Conservation (phyloP, 2,888 invertebrate genomes). For the Eupithecia dodoneata region DNA sequence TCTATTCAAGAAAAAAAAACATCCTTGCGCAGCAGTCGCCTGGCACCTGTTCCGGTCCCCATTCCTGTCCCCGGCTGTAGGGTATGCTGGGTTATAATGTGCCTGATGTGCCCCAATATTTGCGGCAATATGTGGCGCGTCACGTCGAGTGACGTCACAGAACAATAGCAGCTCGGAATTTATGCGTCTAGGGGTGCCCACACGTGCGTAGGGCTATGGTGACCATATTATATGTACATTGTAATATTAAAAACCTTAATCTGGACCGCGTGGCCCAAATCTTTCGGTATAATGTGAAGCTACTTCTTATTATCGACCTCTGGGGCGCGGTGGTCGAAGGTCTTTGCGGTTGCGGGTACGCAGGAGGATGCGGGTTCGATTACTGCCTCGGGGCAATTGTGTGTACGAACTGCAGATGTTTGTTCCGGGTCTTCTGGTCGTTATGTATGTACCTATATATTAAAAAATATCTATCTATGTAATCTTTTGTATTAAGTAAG, state of each 20-base stretch:
- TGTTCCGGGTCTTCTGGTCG: too few species aligned
- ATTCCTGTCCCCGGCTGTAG: slow-evolving; percentile 19
- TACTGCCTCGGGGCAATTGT: too few species aligned
- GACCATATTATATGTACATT: slow-evolving; percentile 38
- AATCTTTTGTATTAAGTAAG: too few species aligned
- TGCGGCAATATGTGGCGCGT: slow-evolving; percentile 62
- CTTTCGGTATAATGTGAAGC: background rate
- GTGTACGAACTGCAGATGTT: too few species aligned
- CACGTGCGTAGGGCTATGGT: slow-evolving; percentile 62
- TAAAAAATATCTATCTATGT: too few species aligned
- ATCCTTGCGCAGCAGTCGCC: background rate
- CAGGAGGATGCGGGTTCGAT: too few species aligned
- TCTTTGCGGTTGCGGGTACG: too few species aligned
- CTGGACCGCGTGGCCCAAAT: background rate
- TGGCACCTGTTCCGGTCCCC: background rate
- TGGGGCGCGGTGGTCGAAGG: too few species aligned
- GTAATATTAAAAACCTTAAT: background rate
- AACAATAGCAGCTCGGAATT: slow-evolving; percentile 66
- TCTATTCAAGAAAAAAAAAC: background rate
- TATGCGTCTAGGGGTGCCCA: slow-evolving; percentile 69
- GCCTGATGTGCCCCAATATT: slow-evolving; percentile 42
- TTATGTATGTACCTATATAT: too few species aligned
- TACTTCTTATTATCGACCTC: background rate
- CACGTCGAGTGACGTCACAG: slow-evolving; percentile 57
- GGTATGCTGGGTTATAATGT: slow-evolving; percentile 3